Base-by-base conservation (phyloP, 2,888 invertebrate species). In the Pherbina coryleti region DNA sequence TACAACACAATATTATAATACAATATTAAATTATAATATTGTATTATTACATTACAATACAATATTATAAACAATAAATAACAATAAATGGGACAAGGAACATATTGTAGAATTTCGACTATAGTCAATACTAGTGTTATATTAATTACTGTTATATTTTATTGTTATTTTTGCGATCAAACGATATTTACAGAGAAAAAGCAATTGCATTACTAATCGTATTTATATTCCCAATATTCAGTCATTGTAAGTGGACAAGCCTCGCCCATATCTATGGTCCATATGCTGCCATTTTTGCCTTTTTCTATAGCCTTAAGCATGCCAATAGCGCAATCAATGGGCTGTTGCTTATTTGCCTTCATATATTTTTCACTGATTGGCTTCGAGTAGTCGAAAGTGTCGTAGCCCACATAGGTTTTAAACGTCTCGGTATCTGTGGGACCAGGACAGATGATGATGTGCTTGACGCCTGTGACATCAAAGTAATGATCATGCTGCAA, bases 401-500 rank as follows among this genome's bases (percentile, higher is more conserved):
- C 77, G 31, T 81, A 81, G 3, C 78, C 80, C 4, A 77, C 73
- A 0, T 79, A 75, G 3, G 76, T 60, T 5, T 79, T 78, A 1
- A 82, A 34, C 0, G 84, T 67, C 0, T 60, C 17, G 4, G 84
- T 85, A 7, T 81, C 78, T 0, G 84, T 85, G 1, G 80, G 19
- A n/a, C 84, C 84, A 3, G 85, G 85, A 72, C 85, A 85, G 9
- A 85, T 80, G 0, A 81, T 80, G 34, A 85, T 82, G 19, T 83
- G 78, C 5, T 79, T 81, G 1, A 85, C 78, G 17, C 83, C 83
- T 9, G 82, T 82, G 55, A 77, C 76, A 28, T 79, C 51, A 22
- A 73, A 81, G 64, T 81, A 81, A 14, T 76, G 67, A 5, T 82
- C 79, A 69, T 80, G 70, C 83, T 82, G 49, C 25, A 80, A 75